Conservation (phyloP, 1,140 invertebrate genomes). For the Scaptodrosophila lebanonensis region DNA sequence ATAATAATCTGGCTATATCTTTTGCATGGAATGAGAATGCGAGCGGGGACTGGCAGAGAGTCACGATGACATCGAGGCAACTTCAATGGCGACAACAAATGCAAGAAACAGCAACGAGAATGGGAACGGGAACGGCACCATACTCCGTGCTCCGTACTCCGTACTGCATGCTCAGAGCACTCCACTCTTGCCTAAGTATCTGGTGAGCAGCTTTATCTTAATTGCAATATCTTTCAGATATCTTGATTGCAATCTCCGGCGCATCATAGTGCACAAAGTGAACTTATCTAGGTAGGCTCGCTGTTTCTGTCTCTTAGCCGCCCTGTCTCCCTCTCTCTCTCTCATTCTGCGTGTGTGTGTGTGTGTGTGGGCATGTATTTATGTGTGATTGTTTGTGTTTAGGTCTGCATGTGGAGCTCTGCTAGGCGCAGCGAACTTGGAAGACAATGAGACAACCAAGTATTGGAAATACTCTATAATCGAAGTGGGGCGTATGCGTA, state of each 20-base stretch:
- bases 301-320: slow-evolving; percentile 12
- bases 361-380: slow-evolving; percentile 5
- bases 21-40: no score
- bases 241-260: slow-evolving; percentile 56
- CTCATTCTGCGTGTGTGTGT: background rate
- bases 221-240: slow-evolving; percentile 65
- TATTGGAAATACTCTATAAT: slow-evolving; percentile 23
- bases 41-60: background rate
- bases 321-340: slow-evolving; percentile 21
- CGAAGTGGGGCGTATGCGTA: no score
- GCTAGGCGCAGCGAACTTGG: slow-evolving; percentile 27
- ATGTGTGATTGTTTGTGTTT: background rate
- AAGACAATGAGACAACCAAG: background rate
- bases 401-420: slow-evolving; percentile 14
- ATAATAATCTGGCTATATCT: no score
- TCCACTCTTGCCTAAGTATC: slow-evolving; percentile 23
- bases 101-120: no score
- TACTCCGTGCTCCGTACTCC: slow-evolving; percentile 3
- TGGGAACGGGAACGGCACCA: slow-evolving; percentile 6
- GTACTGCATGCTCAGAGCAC: background rate
- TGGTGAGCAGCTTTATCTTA: slow-evolving; percentile 50
- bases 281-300: slow-evolving; percentile 43
- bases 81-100: no score
- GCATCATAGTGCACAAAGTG: slow-evolving; percentile 52
- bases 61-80: slow-evolving; percentile 39